phyloP scores from a whole-genome alignment of 2,113 vertebrate genomes.

The Ceyx melanurus region DNA sequence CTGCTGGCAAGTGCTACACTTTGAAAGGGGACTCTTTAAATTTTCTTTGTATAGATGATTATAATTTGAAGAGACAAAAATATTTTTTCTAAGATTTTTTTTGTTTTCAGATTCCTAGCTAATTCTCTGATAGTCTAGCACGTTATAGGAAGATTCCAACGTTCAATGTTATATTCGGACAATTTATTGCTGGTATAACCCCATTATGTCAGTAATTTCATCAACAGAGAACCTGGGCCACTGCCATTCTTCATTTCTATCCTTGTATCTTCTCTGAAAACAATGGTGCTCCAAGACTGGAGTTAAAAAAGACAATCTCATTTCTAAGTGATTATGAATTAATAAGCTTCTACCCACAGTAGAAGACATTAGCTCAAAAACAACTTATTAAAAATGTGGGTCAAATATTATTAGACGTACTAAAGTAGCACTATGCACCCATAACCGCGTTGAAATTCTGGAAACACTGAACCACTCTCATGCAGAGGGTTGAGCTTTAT shows the following conservation, averaged over 20 bases:
- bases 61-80: constrained; percentile 48
- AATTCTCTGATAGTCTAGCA: neutral
- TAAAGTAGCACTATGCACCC: neutral
- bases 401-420: neutral
- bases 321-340: neutral
- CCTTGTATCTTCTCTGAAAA: neutral
- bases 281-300: neutral
- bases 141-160: neutral
- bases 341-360: neutral
- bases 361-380: neutral
- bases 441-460: neutral
- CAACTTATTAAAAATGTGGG: neutral
- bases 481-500: neutral
- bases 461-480: neutral
- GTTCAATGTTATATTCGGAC: neutral
- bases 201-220: neutral
- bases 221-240: neutral
- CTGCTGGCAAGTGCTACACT: constrained; percentile 37
- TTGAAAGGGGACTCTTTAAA: constrained; percentile 40
- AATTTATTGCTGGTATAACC: constrained; percentile 1
- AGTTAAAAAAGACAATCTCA: neutral
- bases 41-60: constrained; percentile 50
- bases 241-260: neutral
- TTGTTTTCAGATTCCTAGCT: constrained; percentile 4
- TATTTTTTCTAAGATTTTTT: neutral